Percentiles rank a stretch among this genome's conserved stretches.
These are phyloP conservation scores for Rhopalosiphum maidis DNA, from an alignment of 1,140 invertebrate genomes.

Conservation along the genomic window DNA sequence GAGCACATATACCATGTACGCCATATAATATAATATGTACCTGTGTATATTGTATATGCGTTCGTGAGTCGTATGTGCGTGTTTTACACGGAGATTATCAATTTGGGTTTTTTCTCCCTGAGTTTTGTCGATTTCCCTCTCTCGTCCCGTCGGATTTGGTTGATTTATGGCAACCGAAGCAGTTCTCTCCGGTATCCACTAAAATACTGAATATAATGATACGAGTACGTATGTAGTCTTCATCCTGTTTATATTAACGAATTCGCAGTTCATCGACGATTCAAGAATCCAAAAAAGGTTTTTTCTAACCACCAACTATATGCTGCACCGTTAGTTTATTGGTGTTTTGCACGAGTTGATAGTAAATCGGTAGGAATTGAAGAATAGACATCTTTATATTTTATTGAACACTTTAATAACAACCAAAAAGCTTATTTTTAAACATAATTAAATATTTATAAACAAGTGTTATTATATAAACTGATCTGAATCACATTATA, in stretches of 20 bases:
- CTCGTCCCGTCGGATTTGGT: background rate
- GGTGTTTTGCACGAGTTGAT: background rate
- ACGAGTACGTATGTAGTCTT: background rate
- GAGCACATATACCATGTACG: too few relatives aligned
- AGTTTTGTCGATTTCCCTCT: slow-evolving; percentile 11
- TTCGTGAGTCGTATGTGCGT: background rate
- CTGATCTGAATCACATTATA: background rate
- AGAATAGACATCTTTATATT: background rate
- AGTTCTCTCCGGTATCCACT: background rate
- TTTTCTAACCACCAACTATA: background rate
- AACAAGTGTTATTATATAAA: background rate
- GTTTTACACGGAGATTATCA: slow-evolving; percentile 43
- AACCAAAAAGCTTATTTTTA: background rate
- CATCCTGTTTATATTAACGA: background rate
- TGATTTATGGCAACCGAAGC: background rate
- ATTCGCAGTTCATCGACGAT: background rate
- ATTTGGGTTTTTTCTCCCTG: background rate
- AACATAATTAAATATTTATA: background rate
- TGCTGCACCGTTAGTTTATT: background rate
- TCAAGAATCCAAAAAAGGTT: background rate
- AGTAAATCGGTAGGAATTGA: background rate
- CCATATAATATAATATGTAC: too few relatives aligned
- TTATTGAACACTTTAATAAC: background rate
- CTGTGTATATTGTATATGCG: background rate
- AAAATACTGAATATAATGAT: background rate